Base-by-base conservation (phyloP, 2,888 invertebrate genomes). In the Mimumesa dahlbomi region DNA sequence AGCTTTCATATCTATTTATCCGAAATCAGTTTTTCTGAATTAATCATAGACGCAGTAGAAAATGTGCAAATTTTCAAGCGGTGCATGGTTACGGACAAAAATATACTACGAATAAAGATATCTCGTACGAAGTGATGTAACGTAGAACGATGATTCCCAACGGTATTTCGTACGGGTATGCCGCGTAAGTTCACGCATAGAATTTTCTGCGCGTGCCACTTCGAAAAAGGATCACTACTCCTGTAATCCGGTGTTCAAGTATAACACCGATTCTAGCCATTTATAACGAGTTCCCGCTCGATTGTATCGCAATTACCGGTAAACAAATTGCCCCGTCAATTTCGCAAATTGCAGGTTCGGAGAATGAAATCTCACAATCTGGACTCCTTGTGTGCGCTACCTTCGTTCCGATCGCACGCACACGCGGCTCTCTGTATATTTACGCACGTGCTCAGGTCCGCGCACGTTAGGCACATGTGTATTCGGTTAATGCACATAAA, bases 281-380 rank as follows among this genome's bases (percentile, higher is more conserved):
- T 73, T 67, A 58, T 73, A 83, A 82, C 79, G 80, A 80, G 74
- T 77, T 72, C 67, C 71, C 72, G 73, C 79, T 83, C 82, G 84
- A 85, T 85, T 79, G 82, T 84, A 85, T 85, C 79, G 81, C 83
- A 85, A 85, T 85, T 84, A 85, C 84, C 76, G 77, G 84, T 79
- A 81, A 85, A 85, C 85, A 85, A 85, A 85, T 85, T 85, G 81
- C 83, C 81, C 84, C 84, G 83, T 85, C 84, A 83, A 85, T 85
- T 85, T 84, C 79, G 77, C 84, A 84, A 85, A 85, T 85, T 85
- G 82, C 85, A 81, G 83, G 81, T 79, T 83, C 84, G 45, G 77
- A 76, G 83, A 84, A 85, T 82, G 85, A 85, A 85, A 85, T 85
- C 84, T 82, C 79, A 77, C 80, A 82, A 84, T 85, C 84, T 82